phyloP scores from a whole-genome alignment of 2,113 vertebrate genomes.

The Sciurus niger region DNA sequence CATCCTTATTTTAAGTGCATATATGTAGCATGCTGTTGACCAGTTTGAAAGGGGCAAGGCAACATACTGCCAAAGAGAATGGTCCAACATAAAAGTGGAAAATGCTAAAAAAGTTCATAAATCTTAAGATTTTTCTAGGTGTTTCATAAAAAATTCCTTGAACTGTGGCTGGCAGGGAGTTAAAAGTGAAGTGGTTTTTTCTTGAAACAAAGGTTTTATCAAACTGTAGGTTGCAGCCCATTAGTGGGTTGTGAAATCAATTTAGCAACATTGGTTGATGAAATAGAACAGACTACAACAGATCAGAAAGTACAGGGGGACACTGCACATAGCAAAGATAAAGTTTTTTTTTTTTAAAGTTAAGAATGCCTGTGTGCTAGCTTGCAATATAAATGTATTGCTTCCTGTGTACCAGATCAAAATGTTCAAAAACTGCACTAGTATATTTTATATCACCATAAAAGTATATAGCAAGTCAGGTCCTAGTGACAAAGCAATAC shows the following conservation, averaged over 20 bases:
- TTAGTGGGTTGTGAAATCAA: conserved; percentile 2
- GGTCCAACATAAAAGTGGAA: background rate
- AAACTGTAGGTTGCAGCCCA: background rate
- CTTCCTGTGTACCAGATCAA: background rate
- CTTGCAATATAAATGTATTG: conserved; percentile 17
- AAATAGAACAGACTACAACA: background rate
- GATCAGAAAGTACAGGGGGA: background rate
- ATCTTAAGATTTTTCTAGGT: conserved; percentile 40
- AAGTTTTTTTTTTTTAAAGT: background rate
- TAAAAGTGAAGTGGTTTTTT: conserved; percentile 57
- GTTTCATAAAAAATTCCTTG: conserved; percentile 58
- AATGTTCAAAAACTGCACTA: conserved; percentile 3
- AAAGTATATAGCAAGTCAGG: background rate
- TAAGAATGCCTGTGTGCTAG: background rate
- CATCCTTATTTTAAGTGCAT: conserved; percentile 29
- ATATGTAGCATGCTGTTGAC: background rate
- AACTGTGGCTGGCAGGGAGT: background rate
- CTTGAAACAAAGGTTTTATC: conserved; percentile 56
- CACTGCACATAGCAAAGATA: background rate
- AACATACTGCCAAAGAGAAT: background rate
- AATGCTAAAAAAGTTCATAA: conserved; percentile 14
- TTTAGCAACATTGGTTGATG: conserved; percentile 17
- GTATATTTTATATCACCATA: background rate
- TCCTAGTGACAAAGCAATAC: conserved; percentile 11
- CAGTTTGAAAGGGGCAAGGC: background rate